Conservation (phyloP, 2,797 vertebrate species). For the Phalloptychus januarius region DNA sequence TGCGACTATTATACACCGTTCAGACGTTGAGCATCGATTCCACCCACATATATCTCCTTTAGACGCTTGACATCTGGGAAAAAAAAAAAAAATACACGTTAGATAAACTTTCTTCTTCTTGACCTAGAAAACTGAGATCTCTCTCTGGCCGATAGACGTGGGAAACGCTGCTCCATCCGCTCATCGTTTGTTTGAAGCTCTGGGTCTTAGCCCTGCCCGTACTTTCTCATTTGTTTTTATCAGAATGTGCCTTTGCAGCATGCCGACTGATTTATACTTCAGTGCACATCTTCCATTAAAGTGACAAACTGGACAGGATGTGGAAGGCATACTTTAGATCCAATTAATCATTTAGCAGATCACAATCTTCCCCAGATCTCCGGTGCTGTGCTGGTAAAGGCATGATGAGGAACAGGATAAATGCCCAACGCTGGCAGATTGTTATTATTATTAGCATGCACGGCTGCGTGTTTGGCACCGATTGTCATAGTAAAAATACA, state of each 20-base stretch:
- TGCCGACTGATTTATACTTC: constrained; percentile 17
- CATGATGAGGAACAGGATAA: constrained; percentile 3
- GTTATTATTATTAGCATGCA: neutral
- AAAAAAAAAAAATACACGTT: neutral
- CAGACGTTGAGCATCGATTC: constrained; percentile 30
- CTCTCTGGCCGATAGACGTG: neutral
- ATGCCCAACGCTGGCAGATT: constrained; percentile 1
- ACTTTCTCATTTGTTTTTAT: constrained; percentile 19
- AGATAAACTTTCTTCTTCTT: constrained; percentile 10
- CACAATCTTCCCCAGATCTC: constrained; percentile 8
- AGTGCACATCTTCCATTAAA: constrained; percentile 20
- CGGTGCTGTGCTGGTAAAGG: neutral
- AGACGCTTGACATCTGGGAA: constrained; percentile 22
- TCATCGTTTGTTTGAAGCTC: neutral
- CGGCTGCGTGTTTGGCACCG: neutral
- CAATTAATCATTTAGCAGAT: constrained; percentile 24
- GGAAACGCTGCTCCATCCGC: neutral
- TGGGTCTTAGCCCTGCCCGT: neutral
- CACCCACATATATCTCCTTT: constrained; percentile 28
- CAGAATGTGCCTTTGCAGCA: constrained; percentile 14
- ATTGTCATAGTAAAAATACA: constrained; percentile 15
- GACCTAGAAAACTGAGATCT: constrained; percentile 7
- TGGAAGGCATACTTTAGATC: constrained; percentile 3
- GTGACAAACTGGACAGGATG: constrained; percentile 8
- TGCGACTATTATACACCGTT: constrained; percentile 7